Evolutionary conservation across 2,797 vertebrate genomes (phyloP).

Genomic region (Pipistrellus kuhlii): DNA sequence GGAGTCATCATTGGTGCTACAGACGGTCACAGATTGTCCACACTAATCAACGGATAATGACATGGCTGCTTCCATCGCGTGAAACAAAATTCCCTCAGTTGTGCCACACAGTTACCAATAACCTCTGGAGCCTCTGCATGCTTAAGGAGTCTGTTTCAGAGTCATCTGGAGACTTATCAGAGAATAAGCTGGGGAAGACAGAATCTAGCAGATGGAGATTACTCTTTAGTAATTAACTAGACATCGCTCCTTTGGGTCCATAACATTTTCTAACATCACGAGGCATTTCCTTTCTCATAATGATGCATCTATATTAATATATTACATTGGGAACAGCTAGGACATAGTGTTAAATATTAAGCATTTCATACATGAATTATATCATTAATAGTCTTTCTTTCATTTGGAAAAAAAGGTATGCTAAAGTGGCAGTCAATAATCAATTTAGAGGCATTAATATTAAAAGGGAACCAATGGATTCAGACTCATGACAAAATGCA

Average conservation of each 20-base stretch:
- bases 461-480: slow-evolving; percentile 80
- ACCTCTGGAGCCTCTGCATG: slow-evolving; percentile 83
- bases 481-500: slow-evolving; percentile 75
- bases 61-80: slow-evolving; percentile 74
- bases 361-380: slow-evolving; percentile 84
- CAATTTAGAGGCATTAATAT: slow-evolving; percentile 80
- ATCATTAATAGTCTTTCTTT: slow-evolving; percentile 81
- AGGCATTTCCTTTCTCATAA: slow-evolving; percentile 84
- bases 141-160: slow-evolving; percentile 83
- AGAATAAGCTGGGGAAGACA: slow-evolving; percentile 81
- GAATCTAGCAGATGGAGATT: slow-evolving; percentile 85
- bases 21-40: slow-evolving; percentile 86
- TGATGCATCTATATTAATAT: slow-evolving; percentile 82
- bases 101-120: slow-evolving; percentile 88
- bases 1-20: slow-evolving; percentile 82
- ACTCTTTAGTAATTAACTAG: slow-evolving; percentile 88
- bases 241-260: slow-evolving; percentile 84
- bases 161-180: slow-evolving; percentile 86
- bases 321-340: slow-evolving; percentile 73
- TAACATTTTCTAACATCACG: slow-evolving; percentile 79
- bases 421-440: slow-evolving; percentile 80
- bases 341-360: slow-evolving; percentile 84
- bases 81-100: slow-evolving; percentile 86
- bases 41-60: slow-evolving; percentile 88
- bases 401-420: neutral